Conservation (phyloP, 2,888 invertebrate genomes). For the Cremastinae sp. region DNA sequence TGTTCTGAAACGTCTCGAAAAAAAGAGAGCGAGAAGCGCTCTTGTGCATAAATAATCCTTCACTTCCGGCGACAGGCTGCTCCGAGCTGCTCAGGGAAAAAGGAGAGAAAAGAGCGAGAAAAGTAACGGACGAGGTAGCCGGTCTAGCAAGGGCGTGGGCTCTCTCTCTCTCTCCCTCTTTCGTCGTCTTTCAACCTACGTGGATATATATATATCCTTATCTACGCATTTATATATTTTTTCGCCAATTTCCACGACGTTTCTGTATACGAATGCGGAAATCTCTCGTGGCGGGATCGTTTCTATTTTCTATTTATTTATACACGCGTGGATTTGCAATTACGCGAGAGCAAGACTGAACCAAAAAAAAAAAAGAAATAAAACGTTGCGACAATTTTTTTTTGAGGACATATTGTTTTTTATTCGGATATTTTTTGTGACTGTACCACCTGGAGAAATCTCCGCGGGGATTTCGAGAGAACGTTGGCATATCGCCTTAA, state of each 20-base stretch:
- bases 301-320: slow-evolving; percentile 3
- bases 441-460: background rate
- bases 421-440: slow-evolving; percentile 16
- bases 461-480: slow-evolving; percentile 30
- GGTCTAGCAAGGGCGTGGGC: slow-evolving; percentile 58
- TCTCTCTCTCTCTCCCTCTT: slow-evolving; percentile 23
- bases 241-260: slow-evolving; percentile 28
- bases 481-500: slow-evolving; percentile 64
- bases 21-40: slow-evolving; percentile 29
- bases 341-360: too few species aligned
- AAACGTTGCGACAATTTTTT: too few species aligned
- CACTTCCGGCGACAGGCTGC: slow-evolving; percentile 66
- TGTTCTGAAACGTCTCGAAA: too few species aligned
- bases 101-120: slow-evolving; percentile 26
- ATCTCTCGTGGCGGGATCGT: slow-evolving; percentile 25
- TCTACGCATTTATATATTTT: slow-evolving; percentile 22
- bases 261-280: slow-evolving; percentile 40
- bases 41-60: slow-evolving; percentile 65
- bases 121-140: slow-evolving; percentile 58
- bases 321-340: too few species aligned
- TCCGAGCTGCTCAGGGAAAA: slow-evolving; percentile 62
- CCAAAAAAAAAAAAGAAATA: too few species aligned
- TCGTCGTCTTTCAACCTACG: slow-evolving; percentile 49
- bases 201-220: too few species aligned
- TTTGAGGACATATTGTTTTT: too few species aligned